Evolutionary conservation across 1,140 invertebrate species (phyloP).

Genomic region (Nymphalis io): DNA sequence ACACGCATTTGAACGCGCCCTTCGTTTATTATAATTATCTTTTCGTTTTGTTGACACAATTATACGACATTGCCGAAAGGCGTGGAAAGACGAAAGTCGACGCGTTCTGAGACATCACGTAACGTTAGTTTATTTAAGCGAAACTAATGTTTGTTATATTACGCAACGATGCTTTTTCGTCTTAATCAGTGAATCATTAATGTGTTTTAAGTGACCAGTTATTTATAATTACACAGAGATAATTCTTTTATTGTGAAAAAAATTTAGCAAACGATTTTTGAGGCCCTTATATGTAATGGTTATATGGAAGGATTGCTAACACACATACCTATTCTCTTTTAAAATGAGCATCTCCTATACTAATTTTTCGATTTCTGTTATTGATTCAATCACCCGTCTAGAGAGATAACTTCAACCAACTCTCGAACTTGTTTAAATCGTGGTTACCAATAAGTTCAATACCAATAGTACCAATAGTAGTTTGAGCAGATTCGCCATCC

Average conservation of each 20-base stretch:
- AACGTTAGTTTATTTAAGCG: constrained; percentile 38
- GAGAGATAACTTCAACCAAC: too few species aligned
- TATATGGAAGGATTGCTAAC: too few species aligned
- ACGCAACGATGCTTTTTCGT: constrained; percentile 29
- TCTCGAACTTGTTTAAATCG: too few species aligned
- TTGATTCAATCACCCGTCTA: too few species aligned
- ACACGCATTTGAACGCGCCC: constrained; percentile 43
- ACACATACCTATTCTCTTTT: too few species aligned
- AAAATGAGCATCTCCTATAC: too few species aligned
- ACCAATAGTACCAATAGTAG: too few species aligned
- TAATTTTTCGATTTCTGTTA: too few species aligned
- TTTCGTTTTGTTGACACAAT: constrained; percentile 47
- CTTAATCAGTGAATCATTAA: constrained; percentile 27
- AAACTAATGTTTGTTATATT: constrained; percentile 41
- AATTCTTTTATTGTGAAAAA: constrained; percentile 1
- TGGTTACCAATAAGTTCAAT: too few species aligned
- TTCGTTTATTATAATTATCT: constrained; percentile 31
- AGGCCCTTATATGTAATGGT: too few species aligned
- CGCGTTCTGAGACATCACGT: constrained; percentile 38
- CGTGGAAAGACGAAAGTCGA: constrained; percentile 43
- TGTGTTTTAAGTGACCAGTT: constrained; percentile 26
- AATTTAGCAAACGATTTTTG: not conserved
- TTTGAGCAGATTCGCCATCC: too few species aligned
- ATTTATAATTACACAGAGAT: not conserved
- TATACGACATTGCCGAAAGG: constrained; percentile 34